These are phyloP conservation scores for Agonopterix subpropinquella DNA, from an alignment of 2,888 invertebrate species.

Conservation along the genomic window DNA sequence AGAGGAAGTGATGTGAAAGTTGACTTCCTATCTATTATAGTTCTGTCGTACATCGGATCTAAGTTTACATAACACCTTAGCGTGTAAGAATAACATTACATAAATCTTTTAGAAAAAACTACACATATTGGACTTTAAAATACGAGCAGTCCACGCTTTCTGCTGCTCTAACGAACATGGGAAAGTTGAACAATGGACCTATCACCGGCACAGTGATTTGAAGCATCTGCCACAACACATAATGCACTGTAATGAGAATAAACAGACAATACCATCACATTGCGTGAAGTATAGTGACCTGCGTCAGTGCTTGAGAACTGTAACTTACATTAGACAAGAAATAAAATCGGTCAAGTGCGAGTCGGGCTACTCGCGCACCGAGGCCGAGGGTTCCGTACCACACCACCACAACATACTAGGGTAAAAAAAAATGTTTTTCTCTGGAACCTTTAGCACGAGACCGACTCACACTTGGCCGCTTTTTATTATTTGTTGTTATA, in stretches of 20 bases:
- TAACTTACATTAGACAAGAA: too few species aligned
- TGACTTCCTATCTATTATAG: too few species aligned
- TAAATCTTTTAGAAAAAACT: constrained; percentile 3
- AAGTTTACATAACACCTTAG: background rate
- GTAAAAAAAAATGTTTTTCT: too few species aligned
- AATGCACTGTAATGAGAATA: constrained; percentile 4
- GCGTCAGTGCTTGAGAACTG: too few species aligned
- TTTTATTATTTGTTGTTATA: too few species aligned
- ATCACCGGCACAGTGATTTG: constrained; percentile 8
- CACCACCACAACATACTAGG: too few species aligned
- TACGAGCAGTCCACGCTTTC: constrained; percentile 6
- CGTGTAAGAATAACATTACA: constrained; percentile 5
- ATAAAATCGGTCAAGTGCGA: too few species aligned
- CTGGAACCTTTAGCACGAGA: too few species aligned
- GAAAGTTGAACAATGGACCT: constrained; percentile 8
- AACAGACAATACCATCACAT: background rate
- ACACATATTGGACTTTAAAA: constrained; percentile 1
- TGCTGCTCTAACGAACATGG: constrained; percentile 4
- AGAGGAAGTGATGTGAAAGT: too few species aligned
- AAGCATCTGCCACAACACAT: constrained; percentile 3
- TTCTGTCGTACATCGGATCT: background rate
- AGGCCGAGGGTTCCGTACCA: too few species aligned
- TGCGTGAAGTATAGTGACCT: background rate
- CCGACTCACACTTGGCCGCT: too few species aligned
- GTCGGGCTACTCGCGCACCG: too few species aligned